A percentile compares a stretch with the other conserved stretches of the same genome.
phyloP scores from a whole-genome alignment of 2,113 vertebrate genomes.

The Lepus europaeus region DNA sequence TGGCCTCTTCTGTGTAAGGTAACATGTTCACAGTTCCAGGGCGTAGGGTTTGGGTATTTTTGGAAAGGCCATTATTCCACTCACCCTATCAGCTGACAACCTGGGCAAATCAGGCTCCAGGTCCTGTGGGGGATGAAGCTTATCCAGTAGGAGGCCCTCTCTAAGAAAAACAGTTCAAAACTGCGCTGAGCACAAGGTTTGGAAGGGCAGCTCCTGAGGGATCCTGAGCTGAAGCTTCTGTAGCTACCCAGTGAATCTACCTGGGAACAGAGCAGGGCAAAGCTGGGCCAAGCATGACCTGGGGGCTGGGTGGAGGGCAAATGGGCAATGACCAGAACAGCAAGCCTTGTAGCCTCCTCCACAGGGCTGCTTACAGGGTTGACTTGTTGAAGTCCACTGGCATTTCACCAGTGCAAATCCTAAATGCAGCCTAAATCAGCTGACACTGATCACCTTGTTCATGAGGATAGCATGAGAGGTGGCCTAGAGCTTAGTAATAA shows the following conservation, averaged over 20 bases:
- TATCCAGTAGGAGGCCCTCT: background rate
- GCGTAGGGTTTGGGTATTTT: background rate
- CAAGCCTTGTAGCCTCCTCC: background rate
- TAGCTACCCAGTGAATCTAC: background rate
- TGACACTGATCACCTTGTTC: constrained; percentile 4
- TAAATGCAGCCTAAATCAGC: background rate
- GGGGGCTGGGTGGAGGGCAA: background rate
- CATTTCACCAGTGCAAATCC: background rate
- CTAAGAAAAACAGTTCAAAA: background rate
- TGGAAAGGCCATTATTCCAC: background rate
- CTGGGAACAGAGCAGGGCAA: background rate
- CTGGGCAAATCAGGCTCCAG: background rate
- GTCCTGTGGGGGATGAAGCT: background rate
- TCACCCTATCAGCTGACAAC: background rate
- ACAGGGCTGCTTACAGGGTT: background rate
- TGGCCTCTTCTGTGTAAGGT: background rate
- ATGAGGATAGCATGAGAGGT: background rate
- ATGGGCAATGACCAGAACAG: background rate
- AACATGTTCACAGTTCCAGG: background rate
- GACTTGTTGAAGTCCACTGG: background rate
- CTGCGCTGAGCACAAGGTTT: background rate
- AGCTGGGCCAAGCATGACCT: background rate
- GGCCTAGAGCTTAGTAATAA: background rate
- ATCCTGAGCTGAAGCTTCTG: background rate
- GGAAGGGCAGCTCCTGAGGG: background rate